Base-by-base conservation (phyloP, 2,888 invertebrate species). In the Parapristionchus giblindavisi region DNA sequence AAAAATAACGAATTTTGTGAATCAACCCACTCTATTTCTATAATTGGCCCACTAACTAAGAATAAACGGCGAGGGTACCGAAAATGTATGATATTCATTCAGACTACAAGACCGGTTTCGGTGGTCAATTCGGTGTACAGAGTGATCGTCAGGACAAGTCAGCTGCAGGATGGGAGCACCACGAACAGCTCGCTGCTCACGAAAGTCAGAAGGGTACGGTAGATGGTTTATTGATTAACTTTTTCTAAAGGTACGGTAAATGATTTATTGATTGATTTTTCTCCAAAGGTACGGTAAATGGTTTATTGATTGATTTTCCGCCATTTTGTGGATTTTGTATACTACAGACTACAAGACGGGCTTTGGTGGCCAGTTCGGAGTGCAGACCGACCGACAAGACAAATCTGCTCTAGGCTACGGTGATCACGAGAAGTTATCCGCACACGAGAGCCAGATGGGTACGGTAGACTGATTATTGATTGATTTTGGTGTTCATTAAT, bases 281-380 rank as follows among this genome's bases (percentile, higher is more conserved):
- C n/a, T n/a, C n/a, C n/a, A n/a, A n/a, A n/a, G n/a, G n/a, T 56
- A 8, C 24, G n/a, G n/a, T 60, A 27, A 29, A 11, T 8, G 29
- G 32, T 43, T 21, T 11, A 2, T 36, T n/a, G 24, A 54, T 11
- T 54, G 54, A 54, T 8, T 8, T 24, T 3, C 21, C 4, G 52
- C 17, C 24, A 24, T n/a, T 58, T 17, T 24, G 58, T 27, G 29
- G 29, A 58, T 58, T 3, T 21, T 17, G n/a, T 27, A 38, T n/a
- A 2, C n/a, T 54, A 3, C 92, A 88, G 93, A 81, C 43, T 79
- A 79, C 65, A 75, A 68, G 32, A 24, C 58, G 48, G 85, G 85
- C 11, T 85, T 83, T 70, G 85, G 85, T 3, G 84, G 84, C 6
- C 77, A 82, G 71, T 85, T 80, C 70, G 85, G 73, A 11, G 73